These are phyloP conservation scores for Procavia capensis DNA, from an alignment of 2,113 vertebrate species.

Conservation along the genomic window DNA sequence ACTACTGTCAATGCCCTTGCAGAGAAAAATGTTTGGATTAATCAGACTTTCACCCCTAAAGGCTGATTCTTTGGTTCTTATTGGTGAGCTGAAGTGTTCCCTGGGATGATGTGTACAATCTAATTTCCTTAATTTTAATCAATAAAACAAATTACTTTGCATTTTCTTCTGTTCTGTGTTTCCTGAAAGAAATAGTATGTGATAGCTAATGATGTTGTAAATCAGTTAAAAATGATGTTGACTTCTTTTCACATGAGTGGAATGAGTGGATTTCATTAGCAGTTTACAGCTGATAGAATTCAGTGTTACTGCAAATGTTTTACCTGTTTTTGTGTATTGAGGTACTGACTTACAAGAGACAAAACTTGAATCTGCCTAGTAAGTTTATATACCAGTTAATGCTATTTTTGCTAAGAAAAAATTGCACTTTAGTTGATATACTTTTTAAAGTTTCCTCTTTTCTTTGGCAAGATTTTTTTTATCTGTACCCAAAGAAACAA, in stretches of 20 bases:
- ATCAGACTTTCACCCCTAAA: not conserved
- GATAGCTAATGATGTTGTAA: not conserved
- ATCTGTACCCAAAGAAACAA: not conserved
- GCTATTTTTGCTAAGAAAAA: not conserved
- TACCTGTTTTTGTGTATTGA: not conserved
- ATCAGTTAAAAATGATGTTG: not conserved
- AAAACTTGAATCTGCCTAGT: not conserved
- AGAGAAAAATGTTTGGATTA: not conserved
- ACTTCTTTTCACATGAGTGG: not conserved
- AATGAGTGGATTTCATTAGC: not conserved
- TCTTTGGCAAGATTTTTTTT: not conserved
- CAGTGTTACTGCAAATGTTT: not conserved
- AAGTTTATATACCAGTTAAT: not conserved
- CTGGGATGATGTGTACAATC: not conserved
- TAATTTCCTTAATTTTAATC: slow-evolving; percentile 27
- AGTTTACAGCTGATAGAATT: not conserved
- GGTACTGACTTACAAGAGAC: not conserved
- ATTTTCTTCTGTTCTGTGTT: slow-evolving; percentile 17
- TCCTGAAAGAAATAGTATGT: not conserved
- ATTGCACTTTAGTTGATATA: not conserved
- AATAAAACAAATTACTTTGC: not conserved
- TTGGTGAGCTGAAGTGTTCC: not conserved
- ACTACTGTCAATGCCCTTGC: not conserved
- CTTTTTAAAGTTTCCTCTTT: not conserved
- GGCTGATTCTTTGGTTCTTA: not conserved